Evolutionary conservation across 2,888 invertebrate species (phyloP).

Genomic region (Leptogaster cylindrica): DNA sequence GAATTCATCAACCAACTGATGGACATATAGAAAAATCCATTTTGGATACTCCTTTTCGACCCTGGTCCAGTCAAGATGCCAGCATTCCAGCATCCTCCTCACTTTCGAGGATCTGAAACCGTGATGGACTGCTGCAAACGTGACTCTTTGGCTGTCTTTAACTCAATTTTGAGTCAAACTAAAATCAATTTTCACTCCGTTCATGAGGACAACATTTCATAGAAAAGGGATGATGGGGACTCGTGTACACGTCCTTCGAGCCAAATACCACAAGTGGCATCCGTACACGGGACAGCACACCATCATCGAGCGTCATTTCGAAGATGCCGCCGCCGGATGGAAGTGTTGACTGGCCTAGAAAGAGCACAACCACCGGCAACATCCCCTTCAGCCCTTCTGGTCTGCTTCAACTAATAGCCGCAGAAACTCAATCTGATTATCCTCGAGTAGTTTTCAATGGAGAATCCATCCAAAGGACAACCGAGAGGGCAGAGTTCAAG

Average conservation of each 20-base stretch:
- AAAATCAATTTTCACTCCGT: slow-evolving; percentile 28
- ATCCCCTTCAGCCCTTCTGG: slow-evolving; percentile 1
- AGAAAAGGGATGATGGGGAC: neutral
- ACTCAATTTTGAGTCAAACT: slow-evolving; percentile 22
- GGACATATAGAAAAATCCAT: no score
- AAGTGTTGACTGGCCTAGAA: no score
- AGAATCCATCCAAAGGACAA: slow-evolving; percentile 16
- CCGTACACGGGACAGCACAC: neutral
- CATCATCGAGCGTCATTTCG: neutral
- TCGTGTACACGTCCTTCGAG: slow-evolving; percentile 15
- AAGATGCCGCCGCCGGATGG: neutral
- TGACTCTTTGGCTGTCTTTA: slow-evolving; percentile 28
- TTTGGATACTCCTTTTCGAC: no score
- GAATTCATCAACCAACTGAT: neutral
- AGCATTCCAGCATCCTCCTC: neutral
- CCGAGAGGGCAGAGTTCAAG: slow-evolving; percentile 2
- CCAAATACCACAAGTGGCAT: slow-evolving; percentile 8
- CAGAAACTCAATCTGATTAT: slow-evolving; percentile 40
- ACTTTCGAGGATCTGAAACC: neutral
- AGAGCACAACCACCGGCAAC: neutral
- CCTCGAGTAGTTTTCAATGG: slow-evolving; percentile 37
- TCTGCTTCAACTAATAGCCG: slow-evolving; percentile 29
- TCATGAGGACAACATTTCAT: neutral
- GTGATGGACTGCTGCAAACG: slow-evolving; percentile 16
- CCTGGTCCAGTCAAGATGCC: neutral